A percentile compares a stretch with the other conserved stretches of the same genome.
Conservation (phyloP, 2,888 invertebrate genomes). For the Drosophila acutilabella region DNA sequence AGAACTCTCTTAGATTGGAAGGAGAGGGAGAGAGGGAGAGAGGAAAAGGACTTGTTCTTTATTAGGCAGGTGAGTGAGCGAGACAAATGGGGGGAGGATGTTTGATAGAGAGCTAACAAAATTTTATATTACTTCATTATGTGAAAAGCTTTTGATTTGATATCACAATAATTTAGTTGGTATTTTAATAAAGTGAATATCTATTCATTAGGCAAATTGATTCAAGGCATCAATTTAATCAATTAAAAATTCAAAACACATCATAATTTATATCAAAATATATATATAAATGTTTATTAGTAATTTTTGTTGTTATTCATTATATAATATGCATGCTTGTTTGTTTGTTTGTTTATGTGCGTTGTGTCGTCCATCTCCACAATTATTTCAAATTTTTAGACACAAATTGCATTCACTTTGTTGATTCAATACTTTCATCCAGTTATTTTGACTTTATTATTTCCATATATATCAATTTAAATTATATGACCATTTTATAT, state of each 20-base stretch:
- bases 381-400: slow-evolving; percentile 35
- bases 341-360: not conserved
- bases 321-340: slow-evolving; percentile 12
- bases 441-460: slow-evolving; percentile 35
- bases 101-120: slow-evolving; percentile 40
- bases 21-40: not conserved
- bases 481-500: slow-evolving; percentile 27
- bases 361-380: not conserved
- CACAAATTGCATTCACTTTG: slow-evolving; percentile 53
- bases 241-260: slow-evolving; percentile 58
- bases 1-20: slow-evolving; percentile 19
- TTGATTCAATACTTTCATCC: slow-evolving; percentile 27
- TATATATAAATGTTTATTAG: slow-evolving; percentile 76
- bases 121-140: slow-evolving; percentile 75
- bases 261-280: slow-evolving; percentile 69
- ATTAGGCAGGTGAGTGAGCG: slow-evolving; percentile 62
- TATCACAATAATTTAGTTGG: slow-evolving; percentile 48
- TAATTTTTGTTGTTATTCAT: slow-evolving; percentile 45
- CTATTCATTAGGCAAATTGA: slow-evolving; percentile 57
- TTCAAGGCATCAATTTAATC: slow-evolving; percentile 13
- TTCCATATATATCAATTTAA: slow-evolving; percentile 21
- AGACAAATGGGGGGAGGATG: slow-evolving; percentile 48
- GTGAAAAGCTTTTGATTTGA: slow-evolving; percentile 65
- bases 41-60: slow-evolving; percentile 38
- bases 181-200: slow-evolving; percentile 67